Evolutionary conservation across 2,113 vertebrate genomes (phyloP).

Genomic region (Patagioenas fasciata): DNA sequence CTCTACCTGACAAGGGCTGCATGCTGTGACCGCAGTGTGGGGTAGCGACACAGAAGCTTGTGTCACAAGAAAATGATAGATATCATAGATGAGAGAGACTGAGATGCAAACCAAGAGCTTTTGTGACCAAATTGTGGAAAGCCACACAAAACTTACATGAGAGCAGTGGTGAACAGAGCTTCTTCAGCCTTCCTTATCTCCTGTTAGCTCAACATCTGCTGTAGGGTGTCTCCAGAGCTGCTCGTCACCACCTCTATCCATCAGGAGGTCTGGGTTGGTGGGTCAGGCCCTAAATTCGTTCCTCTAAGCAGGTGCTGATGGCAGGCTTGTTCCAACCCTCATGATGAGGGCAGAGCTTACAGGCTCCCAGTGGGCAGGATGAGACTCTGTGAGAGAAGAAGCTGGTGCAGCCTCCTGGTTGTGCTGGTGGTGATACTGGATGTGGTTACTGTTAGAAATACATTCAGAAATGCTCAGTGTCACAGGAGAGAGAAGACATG

Average conservation of each 20-base stretch:
- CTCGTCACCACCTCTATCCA: background rate
- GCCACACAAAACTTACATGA: background rate
- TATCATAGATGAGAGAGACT: background rate
- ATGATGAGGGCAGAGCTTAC: accelerated
- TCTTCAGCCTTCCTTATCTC: background rate
- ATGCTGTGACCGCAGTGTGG: background rate
- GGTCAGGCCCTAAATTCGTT: background rate
- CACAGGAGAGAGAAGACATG: background rate
- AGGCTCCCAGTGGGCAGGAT: background rate
- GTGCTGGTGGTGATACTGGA: accelerated
- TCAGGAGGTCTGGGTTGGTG: background rate
- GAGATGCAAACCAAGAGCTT: background rate
- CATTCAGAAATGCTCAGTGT: background rate
- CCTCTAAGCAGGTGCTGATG: background rate
- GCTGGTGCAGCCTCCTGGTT: background rate
- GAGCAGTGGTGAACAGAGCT: background rate
- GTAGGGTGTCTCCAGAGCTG: background rate
- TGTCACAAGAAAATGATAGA: background rate
- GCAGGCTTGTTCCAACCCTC: background rate
- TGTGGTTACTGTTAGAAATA: background rate
- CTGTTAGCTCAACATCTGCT: background rate
- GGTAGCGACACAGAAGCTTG: background rate
- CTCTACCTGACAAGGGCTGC: background rate
- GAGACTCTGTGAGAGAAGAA: background rate
- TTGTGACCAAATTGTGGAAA: background rate